These are phyloP conservation scores for Mimas tiliae DNA, from an alignment of 2,888 invertebrate genomes.

Conservation along the genomic window DNA sequence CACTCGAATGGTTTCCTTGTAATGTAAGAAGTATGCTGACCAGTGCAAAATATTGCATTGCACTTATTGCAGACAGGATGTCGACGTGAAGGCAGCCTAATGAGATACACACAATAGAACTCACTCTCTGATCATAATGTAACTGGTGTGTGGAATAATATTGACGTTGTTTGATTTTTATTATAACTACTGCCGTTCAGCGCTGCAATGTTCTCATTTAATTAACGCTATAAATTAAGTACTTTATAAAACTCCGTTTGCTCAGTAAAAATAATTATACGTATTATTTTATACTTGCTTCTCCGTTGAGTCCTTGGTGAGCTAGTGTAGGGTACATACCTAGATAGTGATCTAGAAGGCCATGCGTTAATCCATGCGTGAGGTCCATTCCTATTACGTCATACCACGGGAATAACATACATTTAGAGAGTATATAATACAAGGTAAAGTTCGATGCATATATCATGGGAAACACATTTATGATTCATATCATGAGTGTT, in stretches of 20 bases:
- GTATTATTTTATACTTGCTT: neutral
- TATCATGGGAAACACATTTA: too few species aligned
- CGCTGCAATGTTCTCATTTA: constrained; percentile 16
- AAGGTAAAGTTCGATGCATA: too few species aligned
- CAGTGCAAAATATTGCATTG: constrained; percentile 37
- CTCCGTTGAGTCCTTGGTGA: neutral
- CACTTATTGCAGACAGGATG: constrained; percentile 34
- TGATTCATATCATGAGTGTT: too few species aligned
- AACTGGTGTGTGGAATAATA: constrained; percentile 26
- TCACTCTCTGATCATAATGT: constrained; percentile 37
- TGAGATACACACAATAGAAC: constrained; percentile 39
- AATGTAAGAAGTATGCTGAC: constrained; percentile 33
- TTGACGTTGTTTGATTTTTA: constrained; percentile 17
- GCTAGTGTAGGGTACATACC: neutral
- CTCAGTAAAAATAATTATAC: neutral
- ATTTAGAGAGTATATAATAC: too few species aligned
- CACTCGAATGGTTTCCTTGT: neutral
- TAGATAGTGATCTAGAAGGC: too few species aligned
- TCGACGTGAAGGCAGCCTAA: constrained; percentile 38
- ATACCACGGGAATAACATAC: too few species aligned
- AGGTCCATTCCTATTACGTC: too few species aligned
- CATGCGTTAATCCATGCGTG: too few species aligned
- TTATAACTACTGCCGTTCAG: constrained; percentile 10
- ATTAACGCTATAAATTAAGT: constrained; percentile 14
- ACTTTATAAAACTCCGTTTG: neutral